Conservation (phyloP, 2,888 invertebrate genomes). For the Drosophila cyrtoloma region DNA sequence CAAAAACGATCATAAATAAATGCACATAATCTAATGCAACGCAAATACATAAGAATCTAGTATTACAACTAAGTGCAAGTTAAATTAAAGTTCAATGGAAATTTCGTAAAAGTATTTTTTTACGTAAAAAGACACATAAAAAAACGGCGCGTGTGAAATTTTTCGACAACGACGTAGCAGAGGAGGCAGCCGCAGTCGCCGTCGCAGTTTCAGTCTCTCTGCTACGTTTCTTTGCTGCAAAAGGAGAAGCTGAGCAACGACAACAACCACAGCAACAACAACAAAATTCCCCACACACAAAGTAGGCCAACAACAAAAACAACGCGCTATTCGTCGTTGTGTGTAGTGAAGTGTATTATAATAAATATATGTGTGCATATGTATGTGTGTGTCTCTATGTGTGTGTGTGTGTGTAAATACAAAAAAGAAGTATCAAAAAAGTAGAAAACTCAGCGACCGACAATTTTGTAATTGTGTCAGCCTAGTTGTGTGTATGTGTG, state of each 20-base stretch:
- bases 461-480: slow-evolving; percentile 75
- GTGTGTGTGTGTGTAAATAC: slow-evolving; percentile 27
- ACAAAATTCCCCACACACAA: slow-evolving; percentile 71
- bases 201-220: slow-evolving; percentile 30
- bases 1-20: slow-evolving; percentile 43
- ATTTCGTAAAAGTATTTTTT: slow-evolving; percentile 65
- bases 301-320: slow-evolving; percentile 81
- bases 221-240: slow-evolving; percentile 57
- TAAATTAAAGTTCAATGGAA: slow-evolving; percentile 57
- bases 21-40: slow-evolving; percentile 49
- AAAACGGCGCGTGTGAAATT: slow-evolving; percentile 79
- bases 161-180: slow-evolving; percentile 65
- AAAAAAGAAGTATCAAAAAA: slow-evolving; percentile 63
- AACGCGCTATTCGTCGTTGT: slow-evolving; percentile 56
- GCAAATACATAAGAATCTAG: slow-evolving; percentile 38
- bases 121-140: slow-evolving; percentile 67
- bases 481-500: slow-evolving; percentile 35
- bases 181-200: slow-evolving; percentile 31
- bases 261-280: slow-evolving; percentile 42
- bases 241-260: slow-evolving; percentile 65
- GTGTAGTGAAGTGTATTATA: slow-evolving; percentile 62
- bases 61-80: slow-evolving; percentile 43
- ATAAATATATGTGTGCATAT: slow-evolving; percentile 36
- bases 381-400: slow-evolving; percentile 11
- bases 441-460: slow-evolving; percentile 61